A percentile compares a stretch with the other conserved stretches of the same genome.
Evolutionary conservation across 2,797 vertebrate species (phyloP).

Genomic region (Fistularia tabacaria): DNA sequence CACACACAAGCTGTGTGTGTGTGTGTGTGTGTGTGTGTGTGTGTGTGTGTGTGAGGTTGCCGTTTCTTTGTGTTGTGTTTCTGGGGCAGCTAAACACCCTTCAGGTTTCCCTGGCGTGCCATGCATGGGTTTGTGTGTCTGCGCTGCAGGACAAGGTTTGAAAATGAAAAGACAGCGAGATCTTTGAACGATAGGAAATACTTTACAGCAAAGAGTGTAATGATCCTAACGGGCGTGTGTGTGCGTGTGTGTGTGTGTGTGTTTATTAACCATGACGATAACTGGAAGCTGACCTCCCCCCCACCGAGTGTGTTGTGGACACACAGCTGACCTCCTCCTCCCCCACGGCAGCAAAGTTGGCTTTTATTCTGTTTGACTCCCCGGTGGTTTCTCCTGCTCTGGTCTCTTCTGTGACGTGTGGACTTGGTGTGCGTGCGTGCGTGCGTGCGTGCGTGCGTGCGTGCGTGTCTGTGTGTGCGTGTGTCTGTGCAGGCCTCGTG

Average conservation of each 20-base stretch:
- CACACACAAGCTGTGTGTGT: too few species aligned
- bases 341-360: constrained; percentile 40
- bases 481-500: constrained; percentile 11
- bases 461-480: constrained; percentile 41
- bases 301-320: constrained; percentile 58
- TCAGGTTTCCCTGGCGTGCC: constrained; percentile 70
- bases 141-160: constrained; percentile 31
- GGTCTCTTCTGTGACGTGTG: constrained; percentile 21
- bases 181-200: constrained; percentile 48
- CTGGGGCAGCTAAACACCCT: constrained; percentile 69
- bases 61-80: constrained; percentile 29
- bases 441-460: constrained; percentile 42
- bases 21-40: constrained; percentile 45
- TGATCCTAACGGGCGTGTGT: constrained; percentile 53
- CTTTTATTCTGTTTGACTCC: constrained; percentile 36
- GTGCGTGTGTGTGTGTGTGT: constrained; percentile 56
- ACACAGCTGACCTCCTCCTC: constrained; percentile 71
- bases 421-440: constrained; percentile 37
- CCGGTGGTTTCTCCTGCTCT: constrained; percentile 46
- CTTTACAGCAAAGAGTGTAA: constrained; percentile 53
- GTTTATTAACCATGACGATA: constrained; percentile 76
- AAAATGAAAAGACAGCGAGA: constrained; percentile 46
- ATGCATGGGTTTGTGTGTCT: constrained; percentile 36
- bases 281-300: constrained; percentile 78
- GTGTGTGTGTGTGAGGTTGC: constrained; percentile 6